Conservation (phyloP, 2,888 invertebrate genomes). For the Phytoseiulus persimilis region DNA sequence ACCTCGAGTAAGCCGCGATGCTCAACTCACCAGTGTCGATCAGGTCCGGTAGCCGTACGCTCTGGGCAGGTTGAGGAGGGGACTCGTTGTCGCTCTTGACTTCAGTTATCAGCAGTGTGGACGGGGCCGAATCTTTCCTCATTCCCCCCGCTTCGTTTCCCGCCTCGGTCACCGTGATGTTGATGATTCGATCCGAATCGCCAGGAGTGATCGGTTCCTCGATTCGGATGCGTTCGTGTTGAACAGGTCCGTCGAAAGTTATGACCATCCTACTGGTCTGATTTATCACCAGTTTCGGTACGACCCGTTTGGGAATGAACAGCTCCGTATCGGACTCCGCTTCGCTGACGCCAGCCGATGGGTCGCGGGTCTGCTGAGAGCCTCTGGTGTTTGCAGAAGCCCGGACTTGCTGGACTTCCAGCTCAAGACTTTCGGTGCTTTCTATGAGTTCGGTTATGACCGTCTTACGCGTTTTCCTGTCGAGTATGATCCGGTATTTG, state of each 20-base stretch:
- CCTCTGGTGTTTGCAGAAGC: background rate
- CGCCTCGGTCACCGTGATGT: background rate
- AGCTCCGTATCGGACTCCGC: slow-evolving; percentile 15
- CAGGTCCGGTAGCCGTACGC: slow-evolving; percentile 6
- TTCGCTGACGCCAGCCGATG: background rate
- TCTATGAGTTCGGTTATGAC: slow-evolving; percentile 29
- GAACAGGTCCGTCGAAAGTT: background rate
- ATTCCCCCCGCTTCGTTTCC: background rate
- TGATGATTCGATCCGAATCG: background rate
- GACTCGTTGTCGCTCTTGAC: background rate
- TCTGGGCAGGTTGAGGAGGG: background rate
- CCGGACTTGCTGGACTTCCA: slow-evolving; percentile 24
- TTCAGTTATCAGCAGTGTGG: background rate
- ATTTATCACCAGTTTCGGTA: slow-evolving; percentile 33
- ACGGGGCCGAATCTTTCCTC: background rate
- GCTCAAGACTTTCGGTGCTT: slow-evolving; percentile 16
- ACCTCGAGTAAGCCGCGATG: slow-evolving; percentile 17
- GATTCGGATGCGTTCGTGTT: background rate
- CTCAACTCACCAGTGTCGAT: slow-evolving; percentile 20
- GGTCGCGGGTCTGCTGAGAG: background rate
- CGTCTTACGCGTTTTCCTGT: background rate
- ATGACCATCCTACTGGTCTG: slow-evolving; percentile 19
- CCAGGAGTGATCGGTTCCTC: slow-evolving; percentile 10
- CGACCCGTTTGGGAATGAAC: slow-evolving; percentile 9
- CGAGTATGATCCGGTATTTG: slow-evolving; percentile 20